phyloP scores from a whole-genome alignment of 2,797 vertebrate genomes.

The Acipenser ruthenus region DNA sequence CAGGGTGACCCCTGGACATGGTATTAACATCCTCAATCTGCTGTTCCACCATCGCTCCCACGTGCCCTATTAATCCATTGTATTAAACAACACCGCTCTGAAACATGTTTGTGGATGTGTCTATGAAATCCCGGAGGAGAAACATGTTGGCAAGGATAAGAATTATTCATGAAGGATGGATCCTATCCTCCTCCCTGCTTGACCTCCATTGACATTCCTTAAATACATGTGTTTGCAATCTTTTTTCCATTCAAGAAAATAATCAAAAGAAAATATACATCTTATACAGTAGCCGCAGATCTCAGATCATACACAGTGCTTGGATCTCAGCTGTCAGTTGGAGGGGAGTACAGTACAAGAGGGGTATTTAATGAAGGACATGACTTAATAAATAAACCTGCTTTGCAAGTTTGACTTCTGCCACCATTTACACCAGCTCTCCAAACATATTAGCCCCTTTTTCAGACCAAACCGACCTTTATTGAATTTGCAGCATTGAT shows the following conservation, averaged over 20 bases:
- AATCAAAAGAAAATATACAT: neutral
- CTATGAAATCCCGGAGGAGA: neutral
- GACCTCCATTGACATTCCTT: constrained; percentile 10
- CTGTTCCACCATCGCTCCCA: constrained; percentile 2
- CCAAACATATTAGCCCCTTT: neutral
- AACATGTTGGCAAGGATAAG: neutral
- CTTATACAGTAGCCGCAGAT: neutral
- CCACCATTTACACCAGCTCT: neutral
- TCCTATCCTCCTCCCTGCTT: neutral
- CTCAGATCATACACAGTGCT: neutral
- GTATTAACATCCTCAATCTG: constrained; percentile 1
- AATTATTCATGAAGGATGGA: constrained; percentile 9
- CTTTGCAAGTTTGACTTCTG: neutral
- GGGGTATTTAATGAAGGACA: neutral
- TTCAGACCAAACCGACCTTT: neutral
- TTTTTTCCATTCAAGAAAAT: neutral
- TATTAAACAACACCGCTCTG: neutral
- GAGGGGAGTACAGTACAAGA: neutral
- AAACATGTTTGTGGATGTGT: neutral
- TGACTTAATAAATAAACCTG: constrained; percentile 6
- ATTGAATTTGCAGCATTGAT: constrained; percentile 10
- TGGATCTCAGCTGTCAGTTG: neutral
- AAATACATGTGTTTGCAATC: constrained; percentile 6
- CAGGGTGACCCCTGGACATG: neutral
- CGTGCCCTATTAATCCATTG: neutral